A percentile compares a stretch with the other conserved stretches of the same genome.
Conservation (phyloP, 64 coral and sea anemone genomes). For the Dendronephthya gigantea region DNA sequence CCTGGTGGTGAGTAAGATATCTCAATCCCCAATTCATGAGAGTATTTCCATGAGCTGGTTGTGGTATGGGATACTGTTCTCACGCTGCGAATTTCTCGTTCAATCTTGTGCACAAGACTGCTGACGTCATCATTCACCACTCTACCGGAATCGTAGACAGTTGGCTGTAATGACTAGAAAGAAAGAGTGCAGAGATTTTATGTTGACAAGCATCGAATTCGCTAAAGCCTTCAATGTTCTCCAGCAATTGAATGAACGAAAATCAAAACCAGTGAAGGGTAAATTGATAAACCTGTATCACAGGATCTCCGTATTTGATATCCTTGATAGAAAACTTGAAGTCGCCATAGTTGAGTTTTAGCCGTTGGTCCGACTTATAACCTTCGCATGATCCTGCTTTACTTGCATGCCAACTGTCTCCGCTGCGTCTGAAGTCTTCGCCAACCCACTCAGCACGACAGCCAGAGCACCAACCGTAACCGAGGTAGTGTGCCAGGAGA, state of each 20-base stretch:
- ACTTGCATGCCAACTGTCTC: conserved; percentile 49
- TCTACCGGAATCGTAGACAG: conserved; percentile 34
- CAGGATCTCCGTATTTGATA: conserved; percentile 31
- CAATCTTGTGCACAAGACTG: background rate
- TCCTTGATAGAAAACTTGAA: conserved; percentile 42
- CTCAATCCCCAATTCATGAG: conserved; percentile 23
- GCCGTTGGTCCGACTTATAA: conserved; percentile 21
- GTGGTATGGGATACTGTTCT: conserved; percentile 26
- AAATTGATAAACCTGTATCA: background rate
- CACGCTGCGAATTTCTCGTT: conserved; percentile 21
- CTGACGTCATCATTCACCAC: conserved; percentile 11
- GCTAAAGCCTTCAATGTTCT: background rate
- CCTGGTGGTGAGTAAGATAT: conserved; percentile 24
- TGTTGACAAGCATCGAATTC: background rate
- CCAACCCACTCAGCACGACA: conserved; percentile 32
- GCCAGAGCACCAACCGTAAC: conserved; percentile 47
- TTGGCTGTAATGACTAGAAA: background rate
- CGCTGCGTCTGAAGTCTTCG: conserved; percentile 37
- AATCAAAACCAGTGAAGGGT: background rate
- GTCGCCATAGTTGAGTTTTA: conserved; percentile 42
- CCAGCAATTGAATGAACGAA: background rate
- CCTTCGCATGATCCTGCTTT: conserved; percentile 23
- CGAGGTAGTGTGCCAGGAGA: conserved; percentile 19
- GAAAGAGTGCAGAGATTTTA: background rate
- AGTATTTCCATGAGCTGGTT: conserved; percentile 26